A percentile compares a stretch with the other conserved stretches of the same genome.
phyloP scores from a whole-genome alignment of 2,888 invertebrate genomes.

The Dasysyrphus albostriatus region DNA sequence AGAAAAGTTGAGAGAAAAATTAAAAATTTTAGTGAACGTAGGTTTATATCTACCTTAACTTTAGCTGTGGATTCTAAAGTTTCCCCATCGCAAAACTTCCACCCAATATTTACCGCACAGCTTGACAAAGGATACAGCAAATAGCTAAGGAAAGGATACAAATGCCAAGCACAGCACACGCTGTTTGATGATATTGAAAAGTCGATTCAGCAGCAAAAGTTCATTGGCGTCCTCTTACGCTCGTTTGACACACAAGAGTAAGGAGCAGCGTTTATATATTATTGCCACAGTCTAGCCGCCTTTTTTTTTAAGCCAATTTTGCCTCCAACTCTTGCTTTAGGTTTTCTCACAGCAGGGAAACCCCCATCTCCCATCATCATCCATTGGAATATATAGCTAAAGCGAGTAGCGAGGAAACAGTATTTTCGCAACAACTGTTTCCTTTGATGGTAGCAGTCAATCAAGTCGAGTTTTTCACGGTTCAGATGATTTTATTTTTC shows the following conservation, averaged over 20 bases:
- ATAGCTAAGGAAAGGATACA: constrained; percentile 51
- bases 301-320: constrained; percentile 22
- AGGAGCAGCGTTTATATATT: constrained; percentile 14
- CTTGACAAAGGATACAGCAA: constrained; percentile 48
- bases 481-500: constrained; percentile 70
- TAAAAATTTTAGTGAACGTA: constrained; percentile 24
- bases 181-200: constrained; percentile 75
- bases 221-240: constrained; percentile 68
- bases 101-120: not conserved
- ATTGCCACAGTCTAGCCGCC: constrained; percentile 54
- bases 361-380: constrained; percentile 1
- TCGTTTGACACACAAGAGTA: constrained; percentile 13
- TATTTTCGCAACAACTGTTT: constrained; percentile 73
- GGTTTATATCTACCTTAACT: constrained; percentile 38
- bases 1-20: constrained; percentile 42
- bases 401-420: constrained; percentile 24
- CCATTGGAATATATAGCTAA: constrained; percentile 7
- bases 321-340: too few species aligned
- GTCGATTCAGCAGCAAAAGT: constrained; percentile 74
- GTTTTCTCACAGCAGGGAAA: constrained; percentile 47
- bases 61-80: constrained; percentile 37
- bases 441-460: constrained; percentile 75
- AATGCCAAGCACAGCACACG: constrained; percentile 54
- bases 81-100: not conserved
- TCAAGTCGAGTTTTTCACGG: constrained; percentile 74